A percentile compares a stretch with the other conserved stretches of the same genome.
Conservation (phyloP, 2,113 vertebrate genomes). For the Phylloscopus whistleri region DNA sequence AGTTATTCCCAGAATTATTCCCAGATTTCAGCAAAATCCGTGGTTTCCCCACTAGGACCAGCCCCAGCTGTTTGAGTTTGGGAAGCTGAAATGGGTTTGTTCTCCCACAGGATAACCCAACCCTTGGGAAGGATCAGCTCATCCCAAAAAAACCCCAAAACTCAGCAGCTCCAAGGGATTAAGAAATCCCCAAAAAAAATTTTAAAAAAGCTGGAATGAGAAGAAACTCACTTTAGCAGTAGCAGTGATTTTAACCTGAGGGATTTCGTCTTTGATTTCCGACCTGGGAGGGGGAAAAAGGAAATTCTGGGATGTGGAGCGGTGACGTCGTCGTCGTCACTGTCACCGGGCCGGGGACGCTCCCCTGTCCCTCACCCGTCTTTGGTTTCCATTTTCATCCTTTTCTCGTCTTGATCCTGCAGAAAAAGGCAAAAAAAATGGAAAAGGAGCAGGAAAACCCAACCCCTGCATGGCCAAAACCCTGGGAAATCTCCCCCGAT, state of each 20-base stretch:
- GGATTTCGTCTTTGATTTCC: slow-evolving; percentile 65
- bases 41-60: accelerated
- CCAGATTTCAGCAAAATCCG: accelerated
- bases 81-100: too few species aligned
- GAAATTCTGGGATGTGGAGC: background rate
- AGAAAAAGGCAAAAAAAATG: background rate
- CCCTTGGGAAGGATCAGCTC: accelerated
- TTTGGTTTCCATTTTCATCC: slow-evolving; percentile 79
- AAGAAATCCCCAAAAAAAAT: accelerated
- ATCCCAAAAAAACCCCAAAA: background rate
- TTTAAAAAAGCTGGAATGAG: accelerated
- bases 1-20: accelerated
- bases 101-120: accelerated
- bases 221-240: slow-evolving; percentile 76
- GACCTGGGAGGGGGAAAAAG: slow-evolving; percentile 53
- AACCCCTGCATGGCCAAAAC: accelerated
- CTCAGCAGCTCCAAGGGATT: accelerated
- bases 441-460: background rate
- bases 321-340: accelerated
- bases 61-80: accelerated
- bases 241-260: slow-evolving; percentile 63
- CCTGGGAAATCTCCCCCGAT: background rate
- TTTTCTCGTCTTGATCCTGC: slow-evolving; percentile 85
- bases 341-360: accelerated
- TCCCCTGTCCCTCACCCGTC: slow-evolving; percentile 72